Evolutionary conservation across 1,140 invertebrate genomes (phyloP), one percentile per base, ranked within the genome.

Genomic region (Macrobrachium rosenbergii): DNA sequence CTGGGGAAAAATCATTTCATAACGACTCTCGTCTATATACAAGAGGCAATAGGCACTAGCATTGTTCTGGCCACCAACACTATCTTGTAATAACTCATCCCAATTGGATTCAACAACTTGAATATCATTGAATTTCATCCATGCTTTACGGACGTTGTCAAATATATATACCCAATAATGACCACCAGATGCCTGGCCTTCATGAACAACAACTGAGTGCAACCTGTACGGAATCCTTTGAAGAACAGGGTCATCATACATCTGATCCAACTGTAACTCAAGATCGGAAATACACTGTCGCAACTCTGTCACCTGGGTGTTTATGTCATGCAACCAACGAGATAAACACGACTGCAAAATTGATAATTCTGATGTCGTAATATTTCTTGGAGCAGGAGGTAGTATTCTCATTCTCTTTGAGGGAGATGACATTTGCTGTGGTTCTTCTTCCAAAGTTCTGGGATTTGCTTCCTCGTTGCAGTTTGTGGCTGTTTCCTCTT

Each of bases 81-180:
- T 92, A 88, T 93, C 93, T 87, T 91, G 92, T 69, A 92, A 90
- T 23, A 93, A 83, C 83, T 93, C 93, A 52, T 92, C 92, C 92
- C 92, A 93, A 19, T 91, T 92, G n/a, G 92, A 91, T 88, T 93
- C 92, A 17, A 91, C 91, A 45, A 93, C 93, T 75, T 92, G 91
- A 67, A 93, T 93, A 90, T 93, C 93, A 90, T 93, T 93, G 89
- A 93, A 93, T 90, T 91, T 91, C 58, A 89, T 85, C 90, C 90
- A 90, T 16, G 83, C 45, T 28, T 91, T 89, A 16, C 89, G 83
- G 0, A 69, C 83, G 28, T 90, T 90, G 88, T 92, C 91, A 85
- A 91, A 92, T 37, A 93, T 92, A 89, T 93, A 93, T 0, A 93
- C 92, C 93, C 93, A 93, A 90, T 93, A 93, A 90, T 93, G 93